These are phyloP conservation scores for Spatulosminthurus flaviceps DNA, from an alignment of 2,888 invertebrate species.

Conservation along the genomic window DNA sequence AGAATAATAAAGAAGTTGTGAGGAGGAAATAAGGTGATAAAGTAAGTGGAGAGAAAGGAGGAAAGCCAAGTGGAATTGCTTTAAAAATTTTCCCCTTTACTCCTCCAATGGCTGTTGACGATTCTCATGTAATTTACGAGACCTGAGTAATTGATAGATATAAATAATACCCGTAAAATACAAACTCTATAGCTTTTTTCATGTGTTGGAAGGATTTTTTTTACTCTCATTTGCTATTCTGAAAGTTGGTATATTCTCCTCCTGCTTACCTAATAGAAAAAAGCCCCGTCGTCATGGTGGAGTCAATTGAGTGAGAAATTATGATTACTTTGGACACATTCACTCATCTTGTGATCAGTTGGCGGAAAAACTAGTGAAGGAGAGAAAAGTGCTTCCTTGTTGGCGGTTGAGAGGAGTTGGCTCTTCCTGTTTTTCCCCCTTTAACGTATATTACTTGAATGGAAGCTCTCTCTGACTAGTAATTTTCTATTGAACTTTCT, in stretches of 20 bases:
- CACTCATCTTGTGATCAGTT: neutral
- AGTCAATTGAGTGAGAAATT: neutral
- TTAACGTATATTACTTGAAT: too few relatives aligned
- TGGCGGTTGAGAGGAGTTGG: neutral
- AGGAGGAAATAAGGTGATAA: too few relatives aligned
- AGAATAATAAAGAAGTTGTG: too few relatives aligned
- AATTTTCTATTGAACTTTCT: too few relatives aligned
- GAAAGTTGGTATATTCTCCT: too few relatives aligned
- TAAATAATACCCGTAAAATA: neutral
- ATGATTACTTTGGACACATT: neutral
- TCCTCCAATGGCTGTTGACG: neutral
- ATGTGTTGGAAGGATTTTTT: too few relatives aligned
- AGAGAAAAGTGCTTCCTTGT: neutral
- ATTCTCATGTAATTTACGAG: neutral
- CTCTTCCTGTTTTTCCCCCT: neutral
- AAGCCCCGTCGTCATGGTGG: neutral
- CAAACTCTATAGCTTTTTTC: too few relatives aligned
- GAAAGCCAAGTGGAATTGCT: neutral
- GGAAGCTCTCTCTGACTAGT: too few relatives aligned
- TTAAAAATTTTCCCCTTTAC: neutral
- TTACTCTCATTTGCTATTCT: too few relatives aligned
- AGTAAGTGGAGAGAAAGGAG: neutral
- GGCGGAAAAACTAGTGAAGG: neutral
- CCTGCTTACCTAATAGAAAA: too few relatives aligned
- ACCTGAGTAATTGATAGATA: neutral